These are phyloP conservation scores for Aplysia californica DNA, from an alignment of 1,140 invertebrate genomes.

Conservation along the genomic window DNA sequence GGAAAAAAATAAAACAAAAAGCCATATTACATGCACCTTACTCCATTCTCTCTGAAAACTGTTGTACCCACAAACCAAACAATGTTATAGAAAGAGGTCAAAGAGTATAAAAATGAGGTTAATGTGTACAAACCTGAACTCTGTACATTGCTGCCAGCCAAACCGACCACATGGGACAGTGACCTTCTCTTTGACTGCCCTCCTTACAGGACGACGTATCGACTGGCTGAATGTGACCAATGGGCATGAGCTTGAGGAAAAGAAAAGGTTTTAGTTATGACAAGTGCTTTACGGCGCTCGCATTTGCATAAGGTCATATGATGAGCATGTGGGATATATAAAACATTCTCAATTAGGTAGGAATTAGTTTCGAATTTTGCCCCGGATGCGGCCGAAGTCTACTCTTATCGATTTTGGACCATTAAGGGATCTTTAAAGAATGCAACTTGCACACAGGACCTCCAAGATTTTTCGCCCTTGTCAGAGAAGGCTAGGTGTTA, in stretches of 20 bases:
- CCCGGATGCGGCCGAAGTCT: too few species aligned
- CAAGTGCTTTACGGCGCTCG: neutral
- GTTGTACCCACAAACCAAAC: neutral
- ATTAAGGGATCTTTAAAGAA: neutral
- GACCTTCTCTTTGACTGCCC: slow-evolving; percentile 28
- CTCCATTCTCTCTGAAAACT: neutral
- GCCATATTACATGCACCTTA: neutral
- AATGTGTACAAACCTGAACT: slow-evolving; percentile 25
- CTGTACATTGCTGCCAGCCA: slow-evolving; percentile 37
- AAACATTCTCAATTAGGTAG: too few species aligned
- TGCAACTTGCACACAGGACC: too few species aligned
- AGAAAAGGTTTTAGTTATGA: neutral
- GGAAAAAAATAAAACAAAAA: neutral
- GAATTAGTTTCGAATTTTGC: neutral
- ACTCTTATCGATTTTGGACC: neutral
- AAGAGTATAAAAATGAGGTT: neutral
- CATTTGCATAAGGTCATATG: neutral
- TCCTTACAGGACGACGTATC: slow-evolving; percentile 12
- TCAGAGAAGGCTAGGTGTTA: too few species aligned
- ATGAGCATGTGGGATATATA: neutral
- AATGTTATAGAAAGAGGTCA: neutral
- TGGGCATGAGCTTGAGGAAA: slow-evolving; percentile 23
- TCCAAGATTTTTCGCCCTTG: too few species aligned
- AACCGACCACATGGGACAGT: slow-evolving; percentile 38
- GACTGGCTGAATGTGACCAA: slow-evolving; percentile 34